These are phyloP conservation scores for Camelus bactrianus DNA, from an alignment of 2,113 vertebrate genomes.

Conservation along the genomic window DNA sequence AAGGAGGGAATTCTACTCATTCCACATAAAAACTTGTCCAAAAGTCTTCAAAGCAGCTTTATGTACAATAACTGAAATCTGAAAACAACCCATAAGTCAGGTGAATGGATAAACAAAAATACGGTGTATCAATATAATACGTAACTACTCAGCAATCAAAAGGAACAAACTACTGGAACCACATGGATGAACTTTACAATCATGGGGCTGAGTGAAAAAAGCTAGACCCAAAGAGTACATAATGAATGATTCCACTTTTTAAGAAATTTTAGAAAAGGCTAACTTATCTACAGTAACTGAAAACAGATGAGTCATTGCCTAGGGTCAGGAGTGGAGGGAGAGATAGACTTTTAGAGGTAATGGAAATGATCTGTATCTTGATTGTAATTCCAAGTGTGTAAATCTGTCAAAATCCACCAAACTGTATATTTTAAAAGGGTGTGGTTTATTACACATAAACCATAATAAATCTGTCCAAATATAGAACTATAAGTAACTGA, in stretches of 20 bases:
- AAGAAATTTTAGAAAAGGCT: neutral
- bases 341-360: neutral
- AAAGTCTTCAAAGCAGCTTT: neutral
- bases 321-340: neutral
- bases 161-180: neutral
- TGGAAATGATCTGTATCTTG: neutral
- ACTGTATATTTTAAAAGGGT: neutral
- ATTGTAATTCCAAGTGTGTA: neutral
- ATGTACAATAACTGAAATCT: neutral
- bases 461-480: neutral
- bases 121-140: neutral
- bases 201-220: neutral
- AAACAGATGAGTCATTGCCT: neutral
- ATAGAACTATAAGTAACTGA: neutral
- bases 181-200: neutral
- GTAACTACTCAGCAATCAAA: neutral
- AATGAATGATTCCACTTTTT: neutral
- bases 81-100: neutral
- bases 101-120: neutral
- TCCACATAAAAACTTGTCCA: neutral
- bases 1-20: neutral
- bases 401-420: slow-evolving; percentile 41
- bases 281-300: neutral
- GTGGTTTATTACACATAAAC: neutral
- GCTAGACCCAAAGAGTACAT: neutral